These are phyloP conservation scores for Pemphredon lugubris DNA, from an alignment of 2,888 invertebrate species.

Conservation along the genomic window DNA sequence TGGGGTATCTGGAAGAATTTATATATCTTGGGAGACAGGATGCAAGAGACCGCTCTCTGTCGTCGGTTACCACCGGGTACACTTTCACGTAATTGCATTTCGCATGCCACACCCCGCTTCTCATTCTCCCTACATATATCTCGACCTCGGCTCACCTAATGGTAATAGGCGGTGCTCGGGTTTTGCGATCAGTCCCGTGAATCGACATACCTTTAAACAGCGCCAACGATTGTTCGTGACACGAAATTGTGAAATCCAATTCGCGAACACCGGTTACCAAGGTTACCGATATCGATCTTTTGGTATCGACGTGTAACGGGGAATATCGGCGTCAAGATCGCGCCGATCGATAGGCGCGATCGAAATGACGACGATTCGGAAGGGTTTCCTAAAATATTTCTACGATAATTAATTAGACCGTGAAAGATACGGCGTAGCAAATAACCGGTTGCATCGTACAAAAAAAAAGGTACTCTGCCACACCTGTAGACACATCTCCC, in stretches of 20 bases:
- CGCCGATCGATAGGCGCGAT: conserved; percentile 20
- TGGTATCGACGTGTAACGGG: conserved; percentile 4
- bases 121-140: conserved; percentile 28
- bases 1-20: conserved; percentile 21
- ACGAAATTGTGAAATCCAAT: conserved; percentile 47
- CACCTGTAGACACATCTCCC: conserved; percentile 12
- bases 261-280: conserved; percentile 32
- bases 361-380: conserved; percentile 1
- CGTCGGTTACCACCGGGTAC: conserved; percentile 49
- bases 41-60: conserved; percentile 33
- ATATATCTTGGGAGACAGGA: conserved; percentile 10
- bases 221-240: conserved; percentile 35
- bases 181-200: conserved; percentile 35
- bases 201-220: conserved; percentile 17
- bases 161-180: conserved; percentile 68
- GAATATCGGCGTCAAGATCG: conserved; percentile 35
- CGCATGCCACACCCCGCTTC: conserved; percentile 63
- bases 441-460: not conserved
- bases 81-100: conserved; percentile 75
- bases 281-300: conserved; percentile 15
- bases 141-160: conserved; percentile 66
- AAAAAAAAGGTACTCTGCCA: conserved; percentile 7
- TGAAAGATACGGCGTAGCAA: not conserved
- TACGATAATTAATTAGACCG: not conserved
- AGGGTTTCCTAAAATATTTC: not conserved